These are phyloP conservation scores for Chymomyza fuscimana DNA, from an alignment of 2,888 invertebrate species.

Conservation along the genomic window DNA sequence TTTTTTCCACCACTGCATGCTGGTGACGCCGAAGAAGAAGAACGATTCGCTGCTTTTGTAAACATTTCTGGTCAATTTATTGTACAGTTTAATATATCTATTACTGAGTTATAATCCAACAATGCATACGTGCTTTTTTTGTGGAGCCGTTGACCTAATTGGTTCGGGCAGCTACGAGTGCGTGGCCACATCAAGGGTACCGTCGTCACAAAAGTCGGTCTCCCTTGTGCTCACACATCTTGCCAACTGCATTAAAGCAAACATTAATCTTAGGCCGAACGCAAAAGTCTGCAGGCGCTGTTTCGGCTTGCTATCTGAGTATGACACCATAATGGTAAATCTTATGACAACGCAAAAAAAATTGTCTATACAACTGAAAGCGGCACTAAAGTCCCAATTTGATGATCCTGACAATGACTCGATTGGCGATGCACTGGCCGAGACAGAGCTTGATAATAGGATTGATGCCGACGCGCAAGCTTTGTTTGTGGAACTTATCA, in stretches of 20 bases:
- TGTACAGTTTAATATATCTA: neutral
- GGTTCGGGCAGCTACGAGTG: conserved; percentile 53
- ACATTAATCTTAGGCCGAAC: conserved; percentile 56
- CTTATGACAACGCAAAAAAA: conserved; percentile 71
- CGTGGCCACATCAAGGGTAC: conserved; percentile 61
- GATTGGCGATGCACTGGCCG: conserved; percentile 1
- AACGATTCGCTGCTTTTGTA: conserved; percentile 41
- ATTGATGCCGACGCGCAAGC: conserved; percentile 56
- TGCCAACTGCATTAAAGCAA: conserved; percentile 73
- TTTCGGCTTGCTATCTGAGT: conserved; percentile 67
- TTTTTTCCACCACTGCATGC: conserved; percentile 37
- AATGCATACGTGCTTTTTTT: conserved; percentile 72
- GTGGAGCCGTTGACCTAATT: conserved; percentile 63
- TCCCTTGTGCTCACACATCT: conserved; percentile 72
- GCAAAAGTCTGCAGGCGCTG: conserved; percentile 68
- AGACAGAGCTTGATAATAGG: conserved; percentile 14
- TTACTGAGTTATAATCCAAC: conserved; percentile 1
- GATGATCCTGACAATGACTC: conserved; percentile 37
- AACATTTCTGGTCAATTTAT: conserved; percentile 34
- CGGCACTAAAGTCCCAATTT: conserved; percentile 60
- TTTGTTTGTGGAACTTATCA: conserved; percentile 57
- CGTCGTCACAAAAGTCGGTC: conserved; percentile 71
- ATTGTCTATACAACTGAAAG: conserved; percentile 64
- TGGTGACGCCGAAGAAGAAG: conserved; percentile 20
- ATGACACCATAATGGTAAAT: conserved; percentile 75